Evolutionary conservation across 1,140 invertebrate species (phyloP), one percentile per base, ranked within the genome.

Genomic region (Ditylenchus dipsaci): DNA sequence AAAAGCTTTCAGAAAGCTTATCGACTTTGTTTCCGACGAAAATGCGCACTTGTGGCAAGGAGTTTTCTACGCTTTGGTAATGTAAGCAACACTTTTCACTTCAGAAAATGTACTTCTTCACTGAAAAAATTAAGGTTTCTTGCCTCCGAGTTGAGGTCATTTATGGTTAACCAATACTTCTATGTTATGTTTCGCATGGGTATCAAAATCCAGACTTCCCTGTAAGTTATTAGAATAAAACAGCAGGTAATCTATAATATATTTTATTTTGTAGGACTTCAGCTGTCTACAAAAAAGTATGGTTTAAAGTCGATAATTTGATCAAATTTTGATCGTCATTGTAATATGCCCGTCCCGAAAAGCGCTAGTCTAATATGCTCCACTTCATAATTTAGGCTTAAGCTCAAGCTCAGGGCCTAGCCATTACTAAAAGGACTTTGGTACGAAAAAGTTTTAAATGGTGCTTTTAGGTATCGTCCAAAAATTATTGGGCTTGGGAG

Each of bases 1-100:
- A 85, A 0, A 81, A 90, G 17, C 90, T 93, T 90, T 81, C n/a
- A 78, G 69, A 7, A 68, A 68, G 1, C 65, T 81, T 15, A 80
- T 81, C 30, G 64, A 61, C 1, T 81, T 82, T 63, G 76, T 78
- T 26, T 65, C 78, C 57, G 72, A 80, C 47, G 23, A 58, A 27
- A 68, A 38, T 30, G 59, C 75, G 42, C 76, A 80, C 13, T 45
- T 70, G 26, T 80, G 80, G 78, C 42, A 68, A 45, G 79, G 79
- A 23, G 58, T 80, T 59, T 33, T 62, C 5, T 67, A 82, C 56
- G 73, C 80, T 42, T n/a, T 63, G 9, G 11, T 62, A 15, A 79
- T 82, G 74, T 38, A 38, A 38, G 33, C 3, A 38, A 38, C 11
- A 5, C 11, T 3, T 38, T 38, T 38, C 33, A n/a, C n/a, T n/a